Conservation (phyloP, 2,113 vertebrate genomes). For the Rhineura floridana region DNA sequence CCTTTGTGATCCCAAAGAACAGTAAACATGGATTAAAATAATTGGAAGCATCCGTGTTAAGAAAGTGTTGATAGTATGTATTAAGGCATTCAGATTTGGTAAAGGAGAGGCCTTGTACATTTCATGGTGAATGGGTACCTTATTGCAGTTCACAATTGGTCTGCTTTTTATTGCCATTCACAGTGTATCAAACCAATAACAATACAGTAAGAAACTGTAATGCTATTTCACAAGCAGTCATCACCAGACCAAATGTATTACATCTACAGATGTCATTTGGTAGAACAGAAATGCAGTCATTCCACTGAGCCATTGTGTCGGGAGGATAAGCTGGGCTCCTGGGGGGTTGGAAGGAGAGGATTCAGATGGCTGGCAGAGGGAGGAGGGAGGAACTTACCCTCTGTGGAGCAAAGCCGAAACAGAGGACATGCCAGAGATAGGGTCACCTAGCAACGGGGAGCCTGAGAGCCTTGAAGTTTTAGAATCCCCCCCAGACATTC, state of each 20-base stretch:
- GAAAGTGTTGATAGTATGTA: background rate
- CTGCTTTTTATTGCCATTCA: background rate
- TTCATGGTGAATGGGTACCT: background rate
- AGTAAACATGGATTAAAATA: conserved; percentile 5
- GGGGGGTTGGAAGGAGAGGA: too few species aligned
- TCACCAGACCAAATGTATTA: conserved; percentile 21
- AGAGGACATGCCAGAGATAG: too few species aligned
- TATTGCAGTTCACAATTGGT: conserved; percentile 1
- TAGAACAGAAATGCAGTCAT: conserved; percentile 23
- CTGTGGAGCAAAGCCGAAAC: too few species aligned
- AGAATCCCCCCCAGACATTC: too few species aligned
- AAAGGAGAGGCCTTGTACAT: background rate
- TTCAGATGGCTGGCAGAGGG: too few species aligned
- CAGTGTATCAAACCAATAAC: background rate
- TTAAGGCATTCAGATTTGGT: background rate
- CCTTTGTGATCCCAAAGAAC: background rate
- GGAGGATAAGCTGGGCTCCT: too few species aligned
- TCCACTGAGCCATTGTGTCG: background rate
- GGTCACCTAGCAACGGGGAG: too few species aligned
- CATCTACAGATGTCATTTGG: conserved; percentile 23
- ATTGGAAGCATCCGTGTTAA: background rate
- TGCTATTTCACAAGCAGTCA: conserved; percentile 2
- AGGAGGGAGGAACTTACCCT: too few species aligned
- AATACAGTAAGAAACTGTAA: conserved; percentile 1
- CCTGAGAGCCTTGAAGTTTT: too few species aligned